Evolutionary conservation across 2,113 vertebrate genomes (phyloP).

Genomic region (Loxodonta africana): DNA sequence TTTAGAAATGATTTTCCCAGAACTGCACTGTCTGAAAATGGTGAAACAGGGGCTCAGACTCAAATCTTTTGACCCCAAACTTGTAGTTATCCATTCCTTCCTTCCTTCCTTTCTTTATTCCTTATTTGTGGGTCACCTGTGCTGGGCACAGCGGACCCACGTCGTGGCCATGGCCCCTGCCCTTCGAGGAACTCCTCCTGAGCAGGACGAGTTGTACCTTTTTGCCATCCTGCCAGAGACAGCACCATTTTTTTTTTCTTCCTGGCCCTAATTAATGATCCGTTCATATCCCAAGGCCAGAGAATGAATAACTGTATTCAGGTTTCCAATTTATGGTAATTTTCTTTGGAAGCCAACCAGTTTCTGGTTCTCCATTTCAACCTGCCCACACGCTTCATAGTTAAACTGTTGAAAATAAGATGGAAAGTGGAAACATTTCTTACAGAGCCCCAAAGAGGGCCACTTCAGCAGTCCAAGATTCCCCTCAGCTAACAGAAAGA

Average conservation of each 20-base stretch:
- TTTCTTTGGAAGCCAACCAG: constrained; percentile 71
- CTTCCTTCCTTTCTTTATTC: not conserved
- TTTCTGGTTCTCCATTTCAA: not conserved
- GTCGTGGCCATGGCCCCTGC: not conserved
- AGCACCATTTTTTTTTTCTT: not conserved
- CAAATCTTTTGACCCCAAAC: not conserved
- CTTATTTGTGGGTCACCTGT: not conserved
- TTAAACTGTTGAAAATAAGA: not conserved
- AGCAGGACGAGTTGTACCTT: not conserved
- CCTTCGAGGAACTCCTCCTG: not conserved
- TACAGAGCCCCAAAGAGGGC: not conserved
- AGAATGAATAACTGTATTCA: constrained; percentile 73
- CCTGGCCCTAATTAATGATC: constrained; percentile 58
- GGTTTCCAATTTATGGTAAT: constrained; percentile 52
- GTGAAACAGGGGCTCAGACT: not conserved
- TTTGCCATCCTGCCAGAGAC: not conserved
- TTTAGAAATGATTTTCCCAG: not conserved
- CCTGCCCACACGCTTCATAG: not conserved
- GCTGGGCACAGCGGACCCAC: accelerated
- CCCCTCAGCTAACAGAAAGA: not conserved
- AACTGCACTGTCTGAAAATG: not conserved
- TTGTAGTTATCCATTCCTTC: not conserved
- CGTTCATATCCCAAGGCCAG: constrained; percentile 59
- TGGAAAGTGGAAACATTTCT: not conserved
- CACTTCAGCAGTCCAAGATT: accelerated